Evolutionary conservation across 2,113 vertebrate species (phyloP).

Genomic region (Cyanoliseus patagonus): DNA sequence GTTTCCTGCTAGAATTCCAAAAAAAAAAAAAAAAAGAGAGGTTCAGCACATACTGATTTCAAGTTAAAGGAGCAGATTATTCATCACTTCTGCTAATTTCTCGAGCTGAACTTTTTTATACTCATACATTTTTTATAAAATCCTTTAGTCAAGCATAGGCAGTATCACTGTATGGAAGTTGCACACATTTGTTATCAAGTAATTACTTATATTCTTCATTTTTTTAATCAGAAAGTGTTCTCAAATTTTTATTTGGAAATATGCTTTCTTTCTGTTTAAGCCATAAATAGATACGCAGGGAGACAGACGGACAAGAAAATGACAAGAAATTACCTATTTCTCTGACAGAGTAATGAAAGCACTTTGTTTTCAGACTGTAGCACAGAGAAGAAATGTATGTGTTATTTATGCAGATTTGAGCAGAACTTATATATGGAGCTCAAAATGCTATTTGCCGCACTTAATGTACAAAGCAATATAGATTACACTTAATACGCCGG

Average conservation of each 20-base stretch:
- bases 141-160: rapidly evolving
- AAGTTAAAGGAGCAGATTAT: background rate
- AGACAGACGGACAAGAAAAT: background rate
- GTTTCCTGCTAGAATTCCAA: background rate
- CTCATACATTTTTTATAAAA: background rate
- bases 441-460: background rate
- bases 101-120: background rate
- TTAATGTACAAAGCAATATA: background rate
- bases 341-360: background rate
- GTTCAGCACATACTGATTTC: background rate
- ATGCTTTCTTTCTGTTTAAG: background rate
- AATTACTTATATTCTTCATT: background rate
- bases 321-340: background rate
- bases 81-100: background rate
- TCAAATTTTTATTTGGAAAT: background rate
- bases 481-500: background rate
- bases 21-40: background rate
- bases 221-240: background rate
- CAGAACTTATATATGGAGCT: background rate
- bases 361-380: background rate
- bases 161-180: background rate
- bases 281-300: background rate
- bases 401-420: background rate
- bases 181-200: background rate
- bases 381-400: background rate